phyloP scores from a whole-genome alignment of 2,888 invertebrate genomes.

The Sinotaia quadrata region DNA sequence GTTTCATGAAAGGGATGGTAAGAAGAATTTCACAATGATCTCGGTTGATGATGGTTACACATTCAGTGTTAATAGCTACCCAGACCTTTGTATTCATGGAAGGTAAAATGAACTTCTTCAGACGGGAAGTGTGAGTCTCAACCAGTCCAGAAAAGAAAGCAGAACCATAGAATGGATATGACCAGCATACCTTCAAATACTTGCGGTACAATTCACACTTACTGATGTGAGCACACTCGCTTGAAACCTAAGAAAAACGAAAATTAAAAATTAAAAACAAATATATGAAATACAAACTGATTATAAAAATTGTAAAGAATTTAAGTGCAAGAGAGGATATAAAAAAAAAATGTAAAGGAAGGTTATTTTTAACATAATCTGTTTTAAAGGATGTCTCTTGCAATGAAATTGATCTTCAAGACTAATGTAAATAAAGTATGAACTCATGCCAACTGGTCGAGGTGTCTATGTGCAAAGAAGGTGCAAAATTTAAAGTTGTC shows the following conservation, averaged over 20 bases:
- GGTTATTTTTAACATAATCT: no score
- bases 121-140: constrained; percentile 89
- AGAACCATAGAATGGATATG: constrained; percentile 70
- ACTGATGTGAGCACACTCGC: constrained; percentile 43
- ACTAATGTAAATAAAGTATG: no score
- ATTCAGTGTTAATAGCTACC: constrained; percentile 67
- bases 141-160: constrained; percentile 96
- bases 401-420: no score
- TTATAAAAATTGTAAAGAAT: no score
- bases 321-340: no score
- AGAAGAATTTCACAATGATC: constrained; percentile 57
- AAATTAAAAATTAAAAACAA: no score
- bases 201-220: constrained; percentile 83
- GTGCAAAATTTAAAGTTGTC: no score
- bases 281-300: no score
- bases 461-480: no score
- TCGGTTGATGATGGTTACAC: constrained; percentile 63
- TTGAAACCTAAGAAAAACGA: constrained; percentile 37
- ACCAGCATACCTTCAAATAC: constrained; percentile 86
- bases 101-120: constrained; percentile 79
- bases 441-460: no score
- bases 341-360: no score
- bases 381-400: no score
- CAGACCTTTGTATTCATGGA: constrained; percentile 78
- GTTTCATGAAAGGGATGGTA: constrained; percentile 86